Base-by-base conservation (phyloP, 2,113 vertebrate species). In the Tinamus guttatus region DNA sequence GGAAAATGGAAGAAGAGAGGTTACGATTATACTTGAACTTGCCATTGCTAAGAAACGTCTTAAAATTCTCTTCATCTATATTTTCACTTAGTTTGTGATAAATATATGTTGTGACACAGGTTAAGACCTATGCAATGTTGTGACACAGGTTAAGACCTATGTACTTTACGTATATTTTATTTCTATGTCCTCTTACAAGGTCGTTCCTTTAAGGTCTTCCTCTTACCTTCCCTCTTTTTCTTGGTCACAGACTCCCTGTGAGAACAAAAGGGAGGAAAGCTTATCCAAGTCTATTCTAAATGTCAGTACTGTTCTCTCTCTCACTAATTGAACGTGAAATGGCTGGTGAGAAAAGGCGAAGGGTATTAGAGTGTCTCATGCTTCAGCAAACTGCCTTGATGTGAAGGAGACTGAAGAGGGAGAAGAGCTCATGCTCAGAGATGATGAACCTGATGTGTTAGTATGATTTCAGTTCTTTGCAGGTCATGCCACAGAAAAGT, bases 301-400 rank as follows among this genome's bases (percentile, higher is more conserved):
- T 40, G 51, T 81, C 85, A 45, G 20, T 62, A n/a, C 49, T 67
- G 68, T 85, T 41, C 60, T 28, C 11, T 93, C 68, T 63, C 5
- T 78, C 60, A 41, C 8, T 93, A 81, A 88, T 16, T 90, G 60
- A 84, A 68, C 77, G 71, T 84, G 90, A 96, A 81, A 86, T 65
- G 45, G 8, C 17, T 88, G 83, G 28, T 76, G 34, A 86, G 77
- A 75, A 92, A 78, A 81, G 52, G 81, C 64, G 81, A 43, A 92
- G 62, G 36, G 11, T 78, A 64, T 49, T 90, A 83, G 34, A 49
- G 11, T 78, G 22, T 68, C 34, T 91, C 38, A 78, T 81, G 71
- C 79, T 92, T 95, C 92, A 81, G 0, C 84, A 77, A 81, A 30
- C 45, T 90, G 38, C 58, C 77, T 86, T 81, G 73, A 93, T 86